phyloP scores from a whole-genome alignment of 2,888 invertebrate genomes.

The Elmis aenea region DNA sequence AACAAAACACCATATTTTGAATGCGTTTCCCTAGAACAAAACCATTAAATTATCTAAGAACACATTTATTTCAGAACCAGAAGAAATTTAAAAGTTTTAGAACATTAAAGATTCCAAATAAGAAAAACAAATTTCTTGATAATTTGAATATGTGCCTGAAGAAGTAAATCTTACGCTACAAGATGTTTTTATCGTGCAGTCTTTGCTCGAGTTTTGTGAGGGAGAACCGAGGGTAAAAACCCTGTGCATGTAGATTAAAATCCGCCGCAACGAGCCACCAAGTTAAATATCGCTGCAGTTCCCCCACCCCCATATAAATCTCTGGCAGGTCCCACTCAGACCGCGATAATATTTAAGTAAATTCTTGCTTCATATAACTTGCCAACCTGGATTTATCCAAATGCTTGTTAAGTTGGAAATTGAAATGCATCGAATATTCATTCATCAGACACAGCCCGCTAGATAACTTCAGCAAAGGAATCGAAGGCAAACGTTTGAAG shows the following conservation, averaged over 20 bases:
- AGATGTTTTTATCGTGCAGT: constrained; percentile 49
- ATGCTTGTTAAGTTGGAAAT: neutral
- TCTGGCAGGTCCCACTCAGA: constrained; percentile 44
- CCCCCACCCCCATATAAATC: constrained; percentile 42
- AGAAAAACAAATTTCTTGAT: constrained; percentile 52
- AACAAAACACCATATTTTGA: no score
- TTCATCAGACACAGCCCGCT: no score
- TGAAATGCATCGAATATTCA: no score
- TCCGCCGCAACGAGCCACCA: constrained; percentile 43
- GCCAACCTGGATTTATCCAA: constrained; percentile 21
- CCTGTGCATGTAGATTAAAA: constrained; percentile 50
- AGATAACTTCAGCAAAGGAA: no score
- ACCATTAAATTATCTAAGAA: constrained; percentile 25
- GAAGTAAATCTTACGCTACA: constrained; percentile 50
- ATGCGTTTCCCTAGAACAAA: no score
- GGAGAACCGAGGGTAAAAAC: constrained; percentile 44
- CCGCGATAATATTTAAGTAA: constrained; percentile 47
- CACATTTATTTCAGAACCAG: constrained; percentile 31
- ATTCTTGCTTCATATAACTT: constrained; percentile 46
- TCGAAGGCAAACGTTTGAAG: no score
- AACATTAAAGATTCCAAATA: constrained; percentile 43
- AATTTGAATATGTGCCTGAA: constrained; percentile 51
- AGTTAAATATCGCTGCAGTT: constrained; percentile 46
- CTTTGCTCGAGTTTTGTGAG: constrained; percentile 42
- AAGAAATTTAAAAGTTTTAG: constrained; percentile 32